A percentile compares a stretch with the other conserved stretches of the same genome.
phyloP scores from a whole-genome alignment of 2,113 vertebrate species.

The Oryzias woworae region DNA sequence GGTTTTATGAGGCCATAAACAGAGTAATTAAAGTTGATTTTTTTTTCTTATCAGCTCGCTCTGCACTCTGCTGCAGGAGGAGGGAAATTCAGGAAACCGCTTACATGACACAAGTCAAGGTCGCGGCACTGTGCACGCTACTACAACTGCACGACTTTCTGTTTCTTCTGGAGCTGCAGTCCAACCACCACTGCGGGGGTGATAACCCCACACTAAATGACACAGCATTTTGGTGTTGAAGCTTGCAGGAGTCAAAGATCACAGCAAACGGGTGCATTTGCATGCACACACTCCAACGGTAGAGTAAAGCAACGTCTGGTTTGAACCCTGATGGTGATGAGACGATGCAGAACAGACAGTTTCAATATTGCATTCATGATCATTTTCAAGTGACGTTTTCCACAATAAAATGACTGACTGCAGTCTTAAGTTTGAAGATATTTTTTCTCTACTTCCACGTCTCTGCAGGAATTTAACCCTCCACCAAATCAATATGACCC shows the following conservation, averaged over 20 bases:
- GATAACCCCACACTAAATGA: not conserved
- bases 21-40: slow-evolving; percentile 1
- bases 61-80: not conserved
- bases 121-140: not conserved
- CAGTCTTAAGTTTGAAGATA: no score
- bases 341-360: not conserved
- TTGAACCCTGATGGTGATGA: not conserved
- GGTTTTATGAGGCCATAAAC: slow-evolving; percentile 23
- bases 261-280: not conserved
- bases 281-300: not conserved
- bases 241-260: not conserved
- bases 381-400: no score
- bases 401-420: no score
- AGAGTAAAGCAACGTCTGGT: not conserved
- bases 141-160: not conserved
- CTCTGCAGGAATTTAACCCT: no score
- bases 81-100: slow-evolving; percentile 9
- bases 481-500: no score
- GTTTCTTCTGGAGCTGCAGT: not conserved
- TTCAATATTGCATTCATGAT: no score
- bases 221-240: not conserved
- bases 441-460: no score
- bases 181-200: not conserved
- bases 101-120: slow-evolving; percentile 15
- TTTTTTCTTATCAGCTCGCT: no score